A percentile compares a stretch with the other conserved stretches of the same genome.
phyloP scores from a whole-genome alignment of 2,888 invertebrate genomes.

The Sphaeridia pumilis region DNA sequence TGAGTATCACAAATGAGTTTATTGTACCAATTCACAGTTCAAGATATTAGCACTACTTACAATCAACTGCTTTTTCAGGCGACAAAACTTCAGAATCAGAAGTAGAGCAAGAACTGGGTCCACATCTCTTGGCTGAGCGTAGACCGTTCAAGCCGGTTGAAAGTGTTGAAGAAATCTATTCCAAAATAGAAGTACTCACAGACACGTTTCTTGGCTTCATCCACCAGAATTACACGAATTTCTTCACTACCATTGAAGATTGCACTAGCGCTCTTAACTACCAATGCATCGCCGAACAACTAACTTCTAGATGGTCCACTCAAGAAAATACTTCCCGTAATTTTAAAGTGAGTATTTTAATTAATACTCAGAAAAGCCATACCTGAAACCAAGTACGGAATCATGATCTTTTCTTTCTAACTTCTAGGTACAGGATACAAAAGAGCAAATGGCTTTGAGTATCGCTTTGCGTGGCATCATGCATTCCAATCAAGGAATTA shows the following conservation, averaged over 20 bases:
- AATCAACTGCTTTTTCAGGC: too few species aligned
- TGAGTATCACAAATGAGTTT: slow-evolving; percentile 31
- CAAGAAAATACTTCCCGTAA: slow-evolving; percentile 13
- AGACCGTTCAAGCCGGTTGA: slow-evolving; percentile 22
- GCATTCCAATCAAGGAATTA: slow-evolving; percentile 21
- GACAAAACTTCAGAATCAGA: slow-evolving; percentile 8
- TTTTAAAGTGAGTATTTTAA: slow-evolving; percentile 11
- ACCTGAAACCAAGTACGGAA: neutral
- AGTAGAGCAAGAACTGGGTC: slow-evolving; percentile 14
- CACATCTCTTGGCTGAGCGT: slow-evolving; percentile 8
- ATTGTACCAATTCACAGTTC: neutral
- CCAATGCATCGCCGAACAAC: slow-evolving; percentile 57
- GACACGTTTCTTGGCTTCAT: slow-evolving; percentile 41
- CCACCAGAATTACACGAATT: slow-evolving; percentile 48
- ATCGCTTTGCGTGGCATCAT: slow-evolving; percentile 26
- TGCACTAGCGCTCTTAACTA: slow-evolving; percentile 50
- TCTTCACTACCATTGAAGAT: slow-evolving; percentile 55
- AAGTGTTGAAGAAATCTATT: slow-evolving; percentile 38
- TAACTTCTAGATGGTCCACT: slow-evolving; percentile 39
- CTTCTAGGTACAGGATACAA: slow-evolving; percentile 20
- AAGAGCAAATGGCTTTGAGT: slow-evolving; percentile 24
- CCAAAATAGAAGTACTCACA: slow-evolving; percentile 39
- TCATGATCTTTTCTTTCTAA: neutral
- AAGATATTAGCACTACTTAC: neutral
- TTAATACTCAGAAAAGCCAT: neutral